These are phyloP conservation scores for Leucopternis melanops DNA, from an alignment of 2,113 vertebrate genomes.

Conservation along the genomic window DNA sequence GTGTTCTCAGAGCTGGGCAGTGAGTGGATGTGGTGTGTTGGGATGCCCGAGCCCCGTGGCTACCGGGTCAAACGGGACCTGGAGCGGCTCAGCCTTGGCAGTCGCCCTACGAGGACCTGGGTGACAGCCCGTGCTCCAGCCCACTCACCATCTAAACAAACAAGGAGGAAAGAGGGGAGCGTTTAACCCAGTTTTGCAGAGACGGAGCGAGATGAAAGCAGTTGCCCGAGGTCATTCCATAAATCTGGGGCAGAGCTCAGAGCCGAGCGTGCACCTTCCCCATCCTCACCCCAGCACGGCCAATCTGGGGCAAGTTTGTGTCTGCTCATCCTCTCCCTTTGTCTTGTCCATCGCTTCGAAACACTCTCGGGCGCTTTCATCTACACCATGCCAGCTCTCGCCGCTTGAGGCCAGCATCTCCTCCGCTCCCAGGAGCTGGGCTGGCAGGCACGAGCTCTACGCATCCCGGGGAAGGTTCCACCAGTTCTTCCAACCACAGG, in stretches of 20 bases:
- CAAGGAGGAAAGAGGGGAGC: background rate
- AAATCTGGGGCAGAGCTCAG: background rate
- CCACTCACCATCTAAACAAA: background rate
- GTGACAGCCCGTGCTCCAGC: background rate
- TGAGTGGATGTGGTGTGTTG: background rate
- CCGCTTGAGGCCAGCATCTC: background rate
- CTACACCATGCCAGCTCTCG: background rate
- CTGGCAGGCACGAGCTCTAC: fast-evolving
- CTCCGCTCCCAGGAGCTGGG: background rate
- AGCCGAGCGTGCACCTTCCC: background rate
- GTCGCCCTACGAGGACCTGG: background rate
- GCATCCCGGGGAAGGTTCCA: background rate
- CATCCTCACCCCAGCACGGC: background rate
- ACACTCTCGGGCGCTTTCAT: background rate
- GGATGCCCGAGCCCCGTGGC: background rate
- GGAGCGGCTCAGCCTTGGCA: background rate
- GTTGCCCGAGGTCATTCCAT: background rate
- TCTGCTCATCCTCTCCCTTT: background rate
- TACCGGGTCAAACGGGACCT: background rate
- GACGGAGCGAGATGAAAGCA: background rate
- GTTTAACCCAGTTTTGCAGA: background rate
- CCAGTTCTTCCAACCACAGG: too few species aligned
- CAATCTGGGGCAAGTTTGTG: background rate
- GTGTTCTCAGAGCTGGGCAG: background rate
- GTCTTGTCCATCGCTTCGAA: background rate